Base-by-base conservation (phyloP, 2,888 invertebrate species). In the Drosophila nigricruria region DNA sequence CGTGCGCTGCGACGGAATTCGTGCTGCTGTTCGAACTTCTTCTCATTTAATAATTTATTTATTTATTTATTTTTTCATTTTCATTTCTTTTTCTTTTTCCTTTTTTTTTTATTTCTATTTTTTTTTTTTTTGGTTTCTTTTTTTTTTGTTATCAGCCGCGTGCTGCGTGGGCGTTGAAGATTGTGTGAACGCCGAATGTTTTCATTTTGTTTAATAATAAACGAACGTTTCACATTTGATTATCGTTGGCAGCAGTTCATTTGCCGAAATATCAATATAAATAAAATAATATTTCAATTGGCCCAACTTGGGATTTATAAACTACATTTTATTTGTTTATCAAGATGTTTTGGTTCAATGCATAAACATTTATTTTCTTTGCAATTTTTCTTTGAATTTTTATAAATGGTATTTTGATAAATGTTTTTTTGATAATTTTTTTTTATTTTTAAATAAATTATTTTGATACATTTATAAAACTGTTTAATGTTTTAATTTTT, bases 1-100 rank as follows among this genome's bases (percentile, higher is more conserved):
- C 77, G 82, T 82, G 88, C 76, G 79, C 67, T 65, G 66, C 62
- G 61, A 62, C 78, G 72, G 45, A 60, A 65, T 58, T 56, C 56
- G 72, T 71, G 54, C 50, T 58, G 61, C 53, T 47, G 2, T 45
- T 36, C 53, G 43, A 57, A 30, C 61, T 45, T n/a, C 61, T 45
- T n/a, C 58, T 36, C 32, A 36, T 36, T 58, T 20, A 47, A 47
- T 47, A 47, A 47, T 47, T 47, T 30, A 47, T 47, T 47, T 47
- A 47, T 47, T 47, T 47, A 47, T 47, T 47, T 47, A 18, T 18
- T 47, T 47, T 18, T 27, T 18, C 27, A 30, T 47, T 47, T 47
- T 27, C 27, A 25, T 20, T 32, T 32, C 14, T 10, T 57, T 43
- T 9, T 32, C 4, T 14, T n/a, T 8, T n/a, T 32, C 16, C 9